phyloP scores from a whole-genome alignment of 2,888 invertebrate species.

The Onthophagus sagittarius region DNA sequence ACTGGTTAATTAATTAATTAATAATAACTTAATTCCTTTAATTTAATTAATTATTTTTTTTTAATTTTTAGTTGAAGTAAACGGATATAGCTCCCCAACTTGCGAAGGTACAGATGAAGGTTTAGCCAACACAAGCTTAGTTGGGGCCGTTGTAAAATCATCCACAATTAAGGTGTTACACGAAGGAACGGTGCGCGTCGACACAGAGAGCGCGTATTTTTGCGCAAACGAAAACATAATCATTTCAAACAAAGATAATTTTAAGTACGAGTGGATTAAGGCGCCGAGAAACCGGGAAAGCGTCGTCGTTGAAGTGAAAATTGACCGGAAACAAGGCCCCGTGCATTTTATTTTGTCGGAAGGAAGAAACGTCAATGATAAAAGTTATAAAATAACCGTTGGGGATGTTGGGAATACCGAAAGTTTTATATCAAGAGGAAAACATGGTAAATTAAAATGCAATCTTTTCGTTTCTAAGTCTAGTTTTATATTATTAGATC shows the following conservation, averaged over 20 bases:
- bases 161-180: slow-evolving; percentile 59
- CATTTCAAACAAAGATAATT: slow-evolving; percentile 59
- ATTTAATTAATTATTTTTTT: neutral
- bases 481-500: too few species aligned
- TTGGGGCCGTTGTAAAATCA: slow-evolving; percentile 60
- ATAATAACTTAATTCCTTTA: too few species aligned
- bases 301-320: slow-evolving; percentile 58
- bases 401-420: slow-evolving; percentile 58
- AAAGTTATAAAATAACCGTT: slow-evolving; percentile 60
- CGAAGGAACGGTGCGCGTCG: slow-evolving; percentile 61
- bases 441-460: slow-evolving; percentile 52
- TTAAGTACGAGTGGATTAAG: slow-evolving; percentile 63
- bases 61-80: slow-evolving; percentile 59
- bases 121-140: slow-evolving; percentile 57
- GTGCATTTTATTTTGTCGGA: slow-evolving; percentile 57
- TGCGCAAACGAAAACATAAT: slow-evolving; percentile 66
- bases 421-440: slow-evolving; percentile 62
- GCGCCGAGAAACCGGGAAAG: slow-evolving; percentile 62
- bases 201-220: slow-evolving; percentile 66
- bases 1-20: too few species aligned
- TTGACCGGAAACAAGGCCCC: slow-evolving; percentile 45
- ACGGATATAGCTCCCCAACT: slow-evolving; percentile 62
- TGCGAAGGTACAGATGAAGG: slow-evolving; percentile 55
- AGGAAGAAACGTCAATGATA: slow-evolving; percentile 44
- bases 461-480: too few species aligned